phyloP scores from a whole-genome alignment of 2,797 vertebrate species.

The Okamejei kenojei region DNA sequence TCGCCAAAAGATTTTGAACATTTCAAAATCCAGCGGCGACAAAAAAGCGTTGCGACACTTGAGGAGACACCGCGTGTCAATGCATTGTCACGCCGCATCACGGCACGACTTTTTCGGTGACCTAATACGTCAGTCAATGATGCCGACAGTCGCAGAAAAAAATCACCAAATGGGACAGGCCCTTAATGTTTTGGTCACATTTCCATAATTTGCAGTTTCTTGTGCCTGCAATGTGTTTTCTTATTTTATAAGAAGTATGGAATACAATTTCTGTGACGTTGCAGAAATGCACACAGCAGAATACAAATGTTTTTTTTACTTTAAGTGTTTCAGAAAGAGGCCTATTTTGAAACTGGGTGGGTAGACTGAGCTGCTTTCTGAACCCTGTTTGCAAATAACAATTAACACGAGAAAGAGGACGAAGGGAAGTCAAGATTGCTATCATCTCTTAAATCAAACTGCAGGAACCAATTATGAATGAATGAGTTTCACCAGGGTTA shows the following conservation, averaged over 20 bases:
- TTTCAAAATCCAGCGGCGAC: too few relatives aligned
- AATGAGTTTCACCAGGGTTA: conserved; percentile 2
- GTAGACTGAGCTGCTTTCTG: background rate
- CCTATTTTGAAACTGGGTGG: background rate
- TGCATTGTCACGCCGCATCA: too few relatives aligned
- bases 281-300: background rate
- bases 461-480: conserved; percentile 4
- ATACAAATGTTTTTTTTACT: background rate
- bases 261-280: background rate
- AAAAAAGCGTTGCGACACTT: too few relatives aligned
- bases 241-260: background rate
- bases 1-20: too few relatives aligned
- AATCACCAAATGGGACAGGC: too few relatives aligned
- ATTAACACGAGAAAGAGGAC: conserved; percentile 11
- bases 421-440: conserved; percentile 12
- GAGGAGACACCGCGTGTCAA: too few relatives aligned
- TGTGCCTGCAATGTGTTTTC: background rate
- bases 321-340: background rate
- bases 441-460: conserved; percentile 19
- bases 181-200: too few relatives aligned
- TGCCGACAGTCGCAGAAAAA: too few relatives aligned
- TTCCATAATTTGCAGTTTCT: too few relatives aligned
- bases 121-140: too few relatives aligned
- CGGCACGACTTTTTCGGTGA: too few relatives aligned
- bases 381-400: conserved; percentile 20